phyloP scores from a whole-genome alignment of 2,888 invertebrate genomes.

The Ethmia dodecea region DNA sequence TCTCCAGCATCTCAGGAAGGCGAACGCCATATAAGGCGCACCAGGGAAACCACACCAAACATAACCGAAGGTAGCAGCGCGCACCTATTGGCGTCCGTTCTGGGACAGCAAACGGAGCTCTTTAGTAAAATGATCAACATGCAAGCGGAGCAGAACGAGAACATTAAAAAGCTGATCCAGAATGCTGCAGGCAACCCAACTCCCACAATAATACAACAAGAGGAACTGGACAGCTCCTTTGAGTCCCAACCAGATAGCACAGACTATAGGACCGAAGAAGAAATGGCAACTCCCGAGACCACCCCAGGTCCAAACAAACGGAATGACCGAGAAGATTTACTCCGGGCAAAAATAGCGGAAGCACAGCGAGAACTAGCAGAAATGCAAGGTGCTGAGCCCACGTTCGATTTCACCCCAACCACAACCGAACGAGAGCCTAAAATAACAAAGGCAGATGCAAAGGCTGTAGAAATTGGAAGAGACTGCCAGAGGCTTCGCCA shows the following conservation, averaged over 20 bases:
- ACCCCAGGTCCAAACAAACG: neutral
- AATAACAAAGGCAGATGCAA: conserved; percentile 2
- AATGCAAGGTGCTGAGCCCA: neutral
- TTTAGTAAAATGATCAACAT: neutral
- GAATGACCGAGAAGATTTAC: neutral
- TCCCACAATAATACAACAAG: neutral
- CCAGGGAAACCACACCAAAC: too few species aligned
- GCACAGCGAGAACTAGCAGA: neutral
- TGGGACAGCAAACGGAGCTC: neutral
- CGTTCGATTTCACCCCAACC: conserved; percentile 4
- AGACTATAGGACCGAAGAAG: neutral
- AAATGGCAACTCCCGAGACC: neutral
- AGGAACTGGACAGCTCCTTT: neutral
- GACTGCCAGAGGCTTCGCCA: conserved; percentile 2
- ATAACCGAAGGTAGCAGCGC: too few species aligned
- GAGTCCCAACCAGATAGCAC: neutral
- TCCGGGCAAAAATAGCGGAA: neutral
- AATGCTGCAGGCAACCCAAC: too few species aligned
- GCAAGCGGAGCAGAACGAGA: neutral
- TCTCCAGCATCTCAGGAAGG: too few species aligned
- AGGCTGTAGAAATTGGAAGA: conserved; percentile 2
- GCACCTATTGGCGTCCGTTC: neutral
- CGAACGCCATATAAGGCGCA: too few species aligned
- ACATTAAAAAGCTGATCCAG: too few species aligned
- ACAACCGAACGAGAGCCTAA: conserved; percentile 7